Conservation (phyloP, 2,888 invertebrate species). For the Carterocephalus palaemon region DNA sequence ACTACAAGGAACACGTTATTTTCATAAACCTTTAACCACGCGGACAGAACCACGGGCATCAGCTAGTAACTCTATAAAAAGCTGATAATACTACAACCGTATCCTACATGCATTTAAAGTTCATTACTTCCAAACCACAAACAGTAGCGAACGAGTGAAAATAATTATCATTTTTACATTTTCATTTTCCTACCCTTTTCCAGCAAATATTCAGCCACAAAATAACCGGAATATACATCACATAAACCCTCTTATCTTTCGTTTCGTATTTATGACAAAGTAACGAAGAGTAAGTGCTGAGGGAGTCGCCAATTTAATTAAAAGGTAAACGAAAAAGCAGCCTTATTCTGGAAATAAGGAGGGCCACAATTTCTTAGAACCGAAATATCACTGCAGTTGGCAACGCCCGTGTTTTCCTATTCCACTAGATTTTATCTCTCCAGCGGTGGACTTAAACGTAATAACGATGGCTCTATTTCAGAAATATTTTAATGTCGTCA, state of each 20-base stretch:
- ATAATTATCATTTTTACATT: too few relatives aligned
- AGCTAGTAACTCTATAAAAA: too few relatives aligned
- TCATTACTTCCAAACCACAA: too few relatives aligned
- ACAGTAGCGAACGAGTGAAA: too few relatives aligned
- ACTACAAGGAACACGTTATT: too few relatives aligned
- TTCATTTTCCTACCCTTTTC: not conserved
- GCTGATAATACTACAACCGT: too few relatives aligned
- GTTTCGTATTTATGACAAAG: slow-evolving; percentile 25
- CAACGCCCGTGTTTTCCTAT: slow-evolving; percentile 35
- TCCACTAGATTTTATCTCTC: slow-evolving; percentile 34
- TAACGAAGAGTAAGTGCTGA: slow-evolving; percentile 22
- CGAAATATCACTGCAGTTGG: slow-evolving; percentile 32
- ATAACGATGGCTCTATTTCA: slow-evolving; percentile 21
- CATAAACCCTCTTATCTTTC: slow-evolving; percentile 19
- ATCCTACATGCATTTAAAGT: too few relatives aligned
- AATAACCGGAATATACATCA: slow-evolving; percentile 12
- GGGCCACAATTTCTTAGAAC: slow-evolving; percentile 23
- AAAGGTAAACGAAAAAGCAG: slow-evolving; percentile 25
- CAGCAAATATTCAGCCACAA: not conserved
- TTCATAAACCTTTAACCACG: too few relatives aligned
- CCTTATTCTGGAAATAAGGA: slow-evolving; percentile 17
- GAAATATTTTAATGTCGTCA: slow-evolving; percentile 10
- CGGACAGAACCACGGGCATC: too few relatives aligned
- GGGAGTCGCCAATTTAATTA: slow-evolving; percentile 23
- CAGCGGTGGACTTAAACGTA: slow-evolving; percentile 15